These are phyloP conservation scores for Sarcophaga caerulescens DNA, from an alignment of 2,888 invertebrate species.

Conservation along the genomic window DNA sequence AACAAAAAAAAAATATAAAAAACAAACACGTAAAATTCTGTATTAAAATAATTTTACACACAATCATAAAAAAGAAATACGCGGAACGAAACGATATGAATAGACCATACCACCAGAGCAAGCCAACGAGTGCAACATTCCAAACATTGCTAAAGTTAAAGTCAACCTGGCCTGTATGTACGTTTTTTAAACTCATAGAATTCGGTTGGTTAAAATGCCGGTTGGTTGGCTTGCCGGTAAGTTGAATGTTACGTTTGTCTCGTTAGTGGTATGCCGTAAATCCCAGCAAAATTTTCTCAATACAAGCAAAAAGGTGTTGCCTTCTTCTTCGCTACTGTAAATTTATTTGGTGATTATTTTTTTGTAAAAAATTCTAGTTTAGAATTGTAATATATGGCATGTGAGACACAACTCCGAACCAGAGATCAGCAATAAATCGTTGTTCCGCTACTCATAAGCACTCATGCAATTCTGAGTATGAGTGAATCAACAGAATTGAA, in stretches of 20 bases:
- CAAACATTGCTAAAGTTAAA: constrained; percentile 55
- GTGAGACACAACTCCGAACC: no score
- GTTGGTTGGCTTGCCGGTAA: constrained; percentile 38
- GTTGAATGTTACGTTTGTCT: constrained; percentile 21
- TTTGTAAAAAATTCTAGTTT: no score
- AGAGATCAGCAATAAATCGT: no score
- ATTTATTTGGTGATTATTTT: no score
- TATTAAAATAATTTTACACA: constrained; percentile 17
- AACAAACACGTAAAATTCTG: constrained; percentile 51
- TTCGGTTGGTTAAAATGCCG: constrained; percentile 48
- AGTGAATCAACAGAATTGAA: no score
- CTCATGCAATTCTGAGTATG: no score
- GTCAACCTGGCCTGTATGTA: constrained; percentile 63
- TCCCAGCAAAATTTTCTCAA: constrained; percentile 11
- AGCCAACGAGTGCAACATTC: constrained; percentile 47
- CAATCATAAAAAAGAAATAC: constrained; percentile 34
- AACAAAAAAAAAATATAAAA: constrained; percentile 35
- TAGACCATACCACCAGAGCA: constrained; percentile 30
- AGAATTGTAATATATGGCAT: no score
- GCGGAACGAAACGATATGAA: constrained; percentile 38
- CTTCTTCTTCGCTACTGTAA: no score
- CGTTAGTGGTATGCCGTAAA: constrained; percentile 21
- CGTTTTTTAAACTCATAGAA: constrained; percentile 61
- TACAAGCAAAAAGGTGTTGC: no score
- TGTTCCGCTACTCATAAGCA: no score